These are phyloP conservation scores for Synchiropus splendidus DNA, from an alignment of 2,113 vertebrate species.

Conservation along the genomic window DNA sequence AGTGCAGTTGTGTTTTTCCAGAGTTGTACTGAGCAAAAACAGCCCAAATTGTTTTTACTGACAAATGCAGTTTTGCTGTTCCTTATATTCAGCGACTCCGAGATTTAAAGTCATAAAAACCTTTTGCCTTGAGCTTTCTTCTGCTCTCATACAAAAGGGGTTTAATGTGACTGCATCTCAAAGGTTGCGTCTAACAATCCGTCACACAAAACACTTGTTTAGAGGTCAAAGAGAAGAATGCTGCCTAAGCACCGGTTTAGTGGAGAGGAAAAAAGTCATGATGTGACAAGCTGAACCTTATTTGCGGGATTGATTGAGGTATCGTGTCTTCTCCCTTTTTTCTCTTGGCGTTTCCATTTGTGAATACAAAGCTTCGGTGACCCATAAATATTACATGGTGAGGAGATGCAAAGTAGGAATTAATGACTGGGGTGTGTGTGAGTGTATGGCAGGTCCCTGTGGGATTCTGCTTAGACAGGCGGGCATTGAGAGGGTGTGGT, in stretches of 20 bases:
- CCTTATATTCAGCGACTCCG: constrained; percentile 26
- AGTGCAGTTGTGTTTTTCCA: constrained; percentile 18
- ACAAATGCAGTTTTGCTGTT: constrained; percentile 51
- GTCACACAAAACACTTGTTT: constrained; percentile 50
- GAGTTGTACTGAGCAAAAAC: constrained; percentile 31
- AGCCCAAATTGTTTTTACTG: constrained; percentile 26
- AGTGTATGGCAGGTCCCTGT: constrained; percentile 44
- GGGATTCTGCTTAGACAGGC: constrained; percentile 63
- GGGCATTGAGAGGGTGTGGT: constrained; percentile 51
- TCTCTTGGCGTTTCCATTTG: constrained; percentile 63
- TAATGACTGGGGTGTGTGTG: constrained; percentile 55
- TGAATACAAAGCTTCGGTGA: constrained; percentile 68
- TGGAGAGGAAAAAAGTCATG: constrained; percentile 38
- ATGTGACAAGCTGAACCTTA: constrained; percentile 55
- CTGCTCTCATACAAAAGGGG: constrained; percentile 21
- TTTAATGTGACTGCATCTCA: constrained; percentile 38
- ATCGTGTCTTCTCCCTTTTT: constrained; percentile 50
- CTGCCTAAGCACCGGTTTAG: constrained; percentile 54
- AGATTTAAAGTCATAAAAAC: constrained; percentile 14
- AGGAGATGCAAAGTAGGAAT: constrained; percentile 72
- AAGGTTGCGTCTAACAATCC: constrained; percentile 50
- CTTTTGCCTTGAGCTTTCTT: constrained; percentile 36
- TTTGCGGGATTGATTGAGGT: constrained; percentile 63
- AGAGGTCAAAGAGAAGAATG: constrained; percentile 59
- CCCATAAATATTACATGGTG: constrained; percentile 74